phyloP scores from a whole-genome alignment of 2,797 vertebrate species.

The Rallus crepitans region DNA sequence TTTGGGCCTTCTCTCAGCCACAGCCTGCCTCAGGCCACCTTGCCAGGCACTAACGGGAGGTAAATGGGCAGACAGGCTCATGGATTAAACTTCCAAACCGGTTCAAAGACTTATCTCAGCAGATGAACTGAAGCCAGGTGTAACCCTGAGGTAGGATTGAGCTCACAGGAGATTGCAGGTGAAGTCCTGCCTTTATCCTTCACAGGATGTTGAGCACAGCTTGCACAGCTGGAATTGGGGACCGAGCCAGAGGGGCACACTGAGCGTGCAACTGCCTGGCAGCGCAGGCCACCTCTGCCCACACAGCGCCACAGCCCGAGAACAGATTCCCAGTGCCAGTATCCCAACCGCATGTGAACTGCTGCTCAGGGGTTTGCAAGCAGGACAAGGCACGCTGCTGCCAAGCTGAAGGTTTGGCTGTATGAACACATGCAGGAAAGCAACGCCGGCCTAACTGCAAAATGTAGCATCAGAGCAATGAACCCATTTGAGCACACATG shows the following conservation, averaged over 20 bases:
- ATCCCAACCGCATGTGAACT: rapidly evolving
- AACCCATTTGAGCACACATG: rapidly evolving
- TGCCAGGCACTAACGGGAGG: neutral
- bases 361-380: rapidly evolving
- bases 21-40: neutral
- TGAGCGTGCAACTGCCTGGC: rapidly evolving
- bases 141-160: neutral
- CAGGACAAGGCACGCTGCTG: neutral
- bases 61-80: neutral
- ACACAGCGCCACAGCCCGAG: neutral
- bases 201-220: neutral
- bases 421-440: neutral
- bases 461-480: neutral
- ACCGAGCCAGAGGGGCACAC: neutral
- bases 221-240: neutral
- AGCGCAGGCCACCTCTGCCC: neutral
- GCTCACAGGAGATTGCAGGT: neutral
- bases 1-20: neutral
- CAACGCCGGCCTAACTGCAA: neutral
- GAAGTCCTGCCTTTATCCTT: neutral
- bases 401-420: neutral
- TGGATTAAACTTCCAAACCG: neutral
- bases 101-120: neutral
- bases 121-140: neutral
- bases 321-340: neutral